These are phyloP conservation scores for Calcarius ornatus DNA, from an alignment of 2,113 vertebrate genomes.

Conservation along the genomic window DNA sequence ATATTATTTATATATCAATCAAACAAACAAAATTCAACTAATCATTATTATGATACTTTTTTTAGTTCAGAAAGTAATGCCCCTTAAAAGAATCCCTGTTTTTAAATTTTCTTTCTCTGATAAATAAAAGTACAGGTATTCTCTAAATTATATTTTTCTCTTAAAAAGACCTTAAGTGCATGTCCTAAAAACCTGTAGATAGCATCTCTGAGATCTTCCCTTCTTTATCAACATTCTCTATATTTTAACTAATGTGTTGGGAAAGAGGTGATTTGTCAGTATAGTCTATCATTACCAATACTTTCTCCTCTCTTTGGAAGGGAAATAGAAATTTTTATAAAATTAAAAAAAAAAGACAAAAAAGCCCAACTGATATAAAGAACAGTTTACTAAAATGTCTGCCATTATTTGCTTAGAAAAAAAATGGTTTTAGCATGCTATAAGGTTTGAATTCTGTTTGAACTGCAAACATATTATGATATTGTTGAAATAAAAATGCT, in stretches of 20 bases:
- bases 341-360: not conserved
- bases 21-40: not conserved
- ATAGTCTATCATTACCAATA: not conserved
- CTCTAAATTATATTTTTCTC: not conserved
- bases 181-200: not conserved
- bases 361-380: not conserved
- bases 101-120: not conserved
- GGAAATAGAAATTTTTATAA: not conserved
- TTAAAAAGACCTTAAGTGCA: not conserved
- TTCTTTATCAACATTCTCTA: not conserved
- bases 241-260: not conserved
- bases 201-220: not conserved
- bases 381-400: not conserved
- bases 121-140: not conserved
- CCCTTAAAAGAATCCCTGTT: not conserved
- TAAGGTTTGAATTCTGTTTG: not conserved
- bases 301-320: not conserved
- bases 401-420: not conserved
- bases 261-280: fast-evolving
- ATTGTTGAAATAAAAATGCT: not conserved
- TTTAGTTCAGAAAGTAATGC: not conserved
- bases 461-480: not conserved
- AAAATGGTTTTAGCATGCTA: not conserved
- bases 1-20: not conserved
- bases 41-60: not conserved